phyloP scores from a whole-genome alignment of 2,888 invertebrate species.

The Drosophila limbata region DNA sequence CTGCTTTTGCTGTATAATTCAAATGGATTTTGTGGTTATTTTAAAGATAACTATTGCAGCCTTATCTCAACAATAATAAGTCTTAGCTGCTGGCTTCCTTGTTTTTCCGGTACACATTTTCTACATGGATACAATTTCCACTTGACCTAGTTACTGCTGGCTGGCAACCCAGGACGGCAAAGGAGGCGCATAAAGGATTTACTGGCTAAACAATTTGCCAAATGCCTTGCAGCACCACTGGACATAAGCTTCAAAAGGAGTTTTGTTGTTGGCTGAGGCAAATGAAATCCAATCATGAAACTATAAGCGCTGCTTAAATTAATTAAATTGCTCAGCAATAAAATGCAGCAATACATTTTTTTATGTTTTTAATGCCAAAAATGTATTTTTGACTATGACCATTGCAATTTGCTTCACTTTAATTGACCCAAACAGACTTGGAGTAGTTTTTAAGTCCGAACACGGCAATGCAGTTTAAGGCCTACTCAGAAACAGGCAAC shows the following conservation, averaged over 20 bases:
- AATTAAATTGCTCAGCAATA: constrained; percentile 40
- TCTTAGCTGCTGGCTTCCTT: constrained; percentile 49
- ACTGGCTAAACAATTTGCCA: constrained; percentile 52
- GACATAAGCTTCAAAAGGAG: constrained; percentile 20
- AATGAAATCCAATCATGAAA: constrained; percentile 42
- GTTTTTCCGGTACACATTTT: constrained; percentile 44
- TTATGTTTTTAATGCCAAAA: not conserved
- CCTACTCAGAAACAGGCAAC: constrained; percentile 4
- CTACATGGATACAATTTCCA: constrained; percentile 65
- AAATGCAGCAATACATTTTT: constrained; percentile 16
- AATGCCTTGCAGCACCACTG: constrained; percentile 36
- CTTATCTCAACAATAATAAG: constrained; percentile 59
- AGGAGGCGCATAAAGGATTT: constrained; percentile 56
- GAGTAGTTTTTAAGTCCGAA: constrained; percentile 16
- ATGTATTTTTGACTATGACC: constrained; percentile 8
- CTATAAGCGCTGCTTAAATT: constrained; percentile 32
- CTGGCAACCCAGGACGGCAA: constrained; percentile 1
- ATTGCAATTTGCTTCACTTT: constrained; percentile 13
- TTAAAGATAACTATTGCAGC: constrained; percentile 68
- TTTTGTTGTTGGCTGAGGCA: constrained; percentile 8
- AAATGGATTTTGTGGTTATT: constrained; percentile 76
- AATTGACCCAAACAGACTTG: constrained; percentile 19
- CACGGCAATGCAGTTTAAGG: constrained; percentile 44
- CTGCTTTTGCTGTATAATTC: constrained; percentile 63
- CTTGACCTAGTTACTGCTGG: constrained; percentile 70